These are phyloP conservation scores for Entelurus aequoreus DNA, from an alignment of 2,113 vertebrate genomes.

Conservation along the genomic window DNA sequence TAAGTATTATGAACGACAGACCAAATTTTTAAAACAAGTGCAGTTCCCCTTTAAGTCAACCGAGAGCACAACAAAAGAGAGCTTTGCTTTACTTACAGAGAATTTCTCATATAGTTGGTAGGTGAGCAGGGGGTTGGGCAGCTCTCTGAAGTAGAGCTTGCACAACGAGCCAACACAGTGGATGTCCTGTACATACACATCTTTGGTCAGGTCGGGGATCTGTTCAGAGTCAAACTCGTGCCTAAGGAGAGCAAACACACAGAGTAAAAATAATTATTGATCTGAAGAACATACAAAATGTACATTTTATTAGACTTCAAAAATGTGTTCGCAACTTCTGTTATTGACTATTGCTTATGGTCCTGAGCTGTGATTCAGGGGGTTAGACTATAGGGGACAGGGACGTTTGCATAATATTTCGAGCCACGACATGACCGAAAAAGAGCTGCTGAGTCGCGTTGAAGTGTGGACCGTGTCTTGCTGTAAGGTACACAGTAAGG, in stretches of 20 bases:
- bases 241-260: slow-evolving; percentile 52
- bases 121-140: slow-evolving; percentile 96
- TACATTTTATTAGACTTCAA: not conserved
- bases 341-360: too few species aligned
- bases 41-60: not conserved
- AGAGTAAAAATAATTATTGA: not conserved
- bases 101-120: slow-evolving; percentile 99
- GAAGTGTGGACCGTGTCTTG: too few species aligned
- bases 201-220: slow-evolving; percentile 98
- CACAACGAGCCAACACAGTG: slow-evolving; percentile 97
- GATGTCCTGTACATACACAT: slow-evolving; percentile 96
- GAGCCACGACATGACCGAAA: too few species aligned
- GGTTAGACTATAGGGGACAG: too few species aligned
- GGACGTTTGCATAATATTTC: too few species aligned
- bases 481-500: too few species aligned
- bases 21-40: too few species aligned
- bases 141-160: slow-evolving; percentile 97
- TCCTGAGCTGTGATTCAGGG: too few species aligned
- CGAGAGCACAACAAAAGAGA: not conserved
- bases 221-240: slow-evolving; percentile 98
- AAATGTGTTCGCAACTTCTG: too few species aligned
- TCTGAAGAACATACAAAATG: not conserved
- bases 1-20: too few species aligned
- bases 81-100: slow-evolving; percentile 86
- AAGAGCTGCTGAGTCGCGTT: too few species aligned